These are phyloP conservation scores for Notarius lentiginosus DNA, from an alignment of 2,113 vertebrate species.

Conservation along the genomic window DNA sequence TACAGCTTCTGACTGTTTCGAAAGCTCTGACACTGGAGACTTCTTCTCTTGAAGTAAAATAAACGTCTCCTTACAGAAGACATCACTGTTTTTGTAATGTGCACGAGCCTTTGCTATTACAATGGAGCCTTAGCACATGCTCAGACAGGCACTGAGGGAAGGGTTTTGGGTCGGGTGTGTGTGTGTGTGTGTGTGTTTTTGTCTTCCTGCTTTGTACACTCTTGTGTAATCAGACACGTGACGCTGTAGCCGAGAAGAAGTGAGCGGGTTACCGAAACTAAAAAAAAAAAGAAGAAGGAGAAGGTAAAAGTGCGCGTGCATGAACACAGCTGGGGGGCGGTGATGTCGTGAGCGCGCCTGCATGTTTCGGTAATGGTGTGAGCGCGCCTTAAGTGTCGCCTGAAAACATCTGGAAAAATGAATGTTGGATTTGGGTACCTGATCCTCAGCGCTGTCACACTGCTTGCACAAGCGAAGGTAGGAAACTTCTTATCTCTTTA, in stretches of 20 bases:
- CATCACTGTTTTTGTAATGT: too few relatives aligned
- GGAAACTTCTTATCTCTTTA: neutral
- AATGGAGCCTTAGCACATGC: too few relatives aligned
- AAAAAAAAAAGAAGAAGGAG: neutral
- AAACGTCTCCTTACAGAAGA: slow-evolving; percentile 5
- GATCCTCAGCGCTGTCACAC: neutral
- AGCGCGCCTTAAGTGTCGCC: neutral
- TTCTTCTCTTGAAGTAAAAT: neutral
- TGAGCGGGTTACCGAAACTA: neutral
- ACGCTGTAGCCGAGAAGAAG: neutral
- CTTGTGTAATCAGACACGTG: neutral
- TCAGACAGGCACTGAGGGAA: too few relatives aligned
- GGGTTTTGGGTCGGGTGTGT: too few relatives aligned
- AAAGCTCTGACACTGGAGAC: neutral
- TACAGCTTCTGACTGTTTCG: neutral
- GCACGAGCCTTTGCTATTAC: neutral
- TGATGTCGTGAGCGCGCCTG: neutral
- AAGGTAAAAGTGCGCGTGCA: neutral
- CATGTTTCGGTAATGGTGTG: neutral
- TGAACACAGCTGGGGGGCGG: neutral
- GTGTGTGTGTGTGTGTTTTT: neutral
- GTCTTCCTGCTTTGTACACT: neutral
- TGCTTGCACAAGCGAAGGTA: slow-evolving; percentile 13
- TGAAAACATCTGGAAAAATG: neutral
- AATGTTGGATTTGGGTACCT: neutral